Conservation (phyloP, 2,888 invertebrate genomes). For the Rhingia campestris region DNA sequence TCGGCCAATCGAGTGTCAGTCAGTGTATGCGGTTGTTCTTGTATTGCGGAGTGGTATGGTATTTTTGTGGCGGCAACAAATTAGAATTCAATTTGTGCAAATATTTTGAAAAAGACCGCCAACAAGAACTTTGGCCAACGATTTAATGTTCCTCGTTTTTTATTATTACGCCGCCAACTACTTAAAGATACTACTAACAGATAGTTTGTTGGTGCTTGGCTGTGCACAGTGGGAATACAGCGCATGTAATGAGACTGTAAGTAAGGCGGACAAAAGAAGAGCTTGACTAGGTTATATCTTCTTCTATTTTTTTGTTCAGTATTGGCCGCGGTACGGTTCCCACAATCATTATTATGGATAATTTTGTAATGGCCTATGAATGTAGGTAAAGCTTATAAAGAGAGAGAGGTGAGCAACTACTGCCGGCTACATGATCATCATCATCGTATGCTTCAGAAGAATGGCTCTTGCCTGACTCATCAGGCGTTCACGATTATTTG, state of each 20-base stretch:
- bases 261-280: background rate
- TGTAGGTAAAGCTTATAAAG: constrained; percentile 52
- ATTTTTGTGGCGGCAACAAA: constrained; percentile 52
- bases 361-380: constrained; percentile 70
- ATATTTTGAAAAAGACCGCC: constrained; percentile 73
- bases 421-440: constrained; percentile 26
- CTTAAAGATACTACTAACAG: background rate
- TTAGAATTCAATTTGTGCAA: constrained; percentile 74
- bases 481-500: constrained; percentile 67
- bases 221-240: constrained; percentile 38
- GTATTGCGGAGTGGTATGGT: background rate
- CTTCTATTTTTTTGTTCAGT: constrained; percentile 2
- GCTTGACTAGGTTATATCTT: constrained; percentile 13
- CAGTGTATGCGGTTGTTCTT: constrained; percentile 11
- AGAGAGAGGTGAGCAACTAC: constrained; percentile 26
- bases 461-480: no score
- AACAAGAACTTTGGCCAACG: constrained; percentile 60
- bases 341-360: constrained; percentile 74
- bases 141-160: constrained; percentile 36
- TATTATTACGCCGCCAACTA: background rate
- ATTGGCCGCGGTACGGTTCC: constrained; percentile 65
- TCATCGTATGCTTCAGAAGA: constrained; percentile 1
- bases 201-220: constrained; percentile 38
- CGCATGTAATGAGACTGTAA: constrained; percentile 25
- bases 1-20: constrained; percentile 40